Evolutionary conservation across 2,888 invertebrate genomes (phyloP).

Genomic region (Gryllus longicercus): DNA sequence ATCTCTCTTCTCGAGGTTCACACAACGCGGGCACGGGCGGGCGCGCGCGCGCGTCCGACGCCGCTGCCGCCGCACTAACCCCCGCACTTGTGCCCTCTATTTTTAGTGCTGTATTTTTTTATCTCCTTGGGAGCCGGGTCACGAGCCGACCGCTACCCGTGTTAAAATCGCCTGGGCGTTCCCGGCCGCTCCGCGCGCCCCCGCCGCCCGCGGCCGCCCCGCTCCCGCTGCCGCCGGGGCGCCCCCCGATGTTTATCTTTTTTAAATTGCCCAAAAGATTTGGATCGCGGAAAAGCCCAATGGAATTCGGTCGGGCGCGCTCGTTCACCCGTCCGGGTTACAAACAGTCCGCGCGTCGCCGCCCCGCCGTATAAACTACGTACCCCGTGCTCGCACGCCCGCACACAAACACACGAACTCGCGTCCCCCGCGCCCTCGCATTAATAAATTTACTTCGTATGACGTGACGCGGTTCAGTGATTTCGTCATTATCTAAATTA

Average conservation of each 20-base stretch:
- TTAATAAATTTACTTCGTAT: neutral
- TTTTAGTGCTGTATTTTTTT: constrained; percentile 11
- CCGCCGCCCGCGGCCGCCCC: neutral
- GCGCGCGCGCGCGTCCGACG: neutral
- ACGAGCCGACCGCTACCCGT: neutral
- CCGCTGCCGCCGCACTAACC: neutral
- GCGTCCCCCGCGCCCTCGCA: neutral
- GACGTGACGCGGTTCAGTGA: neutral
- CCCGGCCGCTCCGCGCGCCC: neutral
- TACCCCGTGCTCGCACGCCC: too few species aligned
- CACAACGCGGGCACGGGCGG: neutral
- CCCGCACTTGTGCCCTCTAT: constrained; percentile 6
- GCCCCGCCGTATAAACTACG: neutral
- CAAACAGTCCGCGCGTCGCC: neutral
- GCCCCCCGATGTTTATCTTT: neutral
- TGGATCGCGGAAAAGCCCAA: constrained; percentile 4
- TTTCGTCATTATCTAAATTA: constrained; percentile 17
- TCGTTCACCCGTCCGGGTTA: neutral
- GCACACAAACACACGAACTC: too few species aligned
- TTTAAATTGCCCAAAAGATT: neutral
- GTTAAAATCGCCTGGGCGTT: too few species aligned
- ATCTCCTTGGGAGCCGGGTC: neutral
- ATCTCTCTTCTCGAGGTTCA: constrained; percentile 25
- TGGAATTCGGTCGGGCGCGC: neutral
- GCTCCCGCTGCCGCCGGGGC: neutral